Evolutionary conservation across 2,113 vertebrate species (phyloP).

Genomic region (Sakesphorus luctuosus): DNA sequence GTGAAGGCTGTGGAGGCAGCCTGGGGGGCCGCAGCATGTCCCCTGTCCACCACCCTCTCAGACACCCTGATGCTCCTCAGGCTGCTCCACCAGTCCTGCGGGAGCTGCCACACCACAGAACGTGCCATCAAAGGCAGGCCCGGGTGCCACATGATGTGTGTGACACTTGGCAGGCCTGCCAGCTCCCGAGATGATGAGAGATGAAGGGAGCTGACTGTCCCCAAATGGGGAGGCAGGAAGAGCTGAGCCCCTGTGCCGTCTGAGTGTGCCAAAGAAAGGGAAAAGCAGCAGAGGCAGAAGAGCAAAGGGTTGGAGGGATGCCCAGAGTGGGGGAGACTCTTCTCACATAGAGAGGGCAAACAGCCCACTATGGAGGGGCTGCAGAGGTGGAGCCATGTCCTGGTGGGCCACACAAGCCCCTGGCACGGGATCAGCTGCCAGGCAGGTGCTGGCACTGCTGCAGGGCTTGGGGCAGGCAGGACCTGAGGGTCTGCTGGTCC

Average conservation of each 20-base stretch:
- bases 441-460: background rate
- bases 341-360: background rate
- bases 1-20: rapidly evolving
- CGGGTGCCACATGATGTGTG: background rate
- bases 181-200: slow-evolving; percentile 21
- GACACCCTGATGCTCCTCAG: rapidly evolving
- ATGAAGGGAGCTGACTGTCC: slow-evolving; percentile 29
- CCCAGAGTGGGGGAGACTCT: background rate
- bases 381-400: background rate
- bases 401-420: background rate
- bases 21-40: background rate
- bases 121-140: slow-evolving; percentile 1
- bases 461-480: background rate
- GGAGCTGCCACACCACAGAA: background rate
- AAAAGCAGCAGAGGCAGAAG: background rate
- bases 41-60: background rate
- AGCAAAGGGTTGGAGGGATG: slow-evolving; percentile 26
- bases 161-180: background rate
- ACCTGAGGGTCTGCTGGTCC: rapidly evolving
- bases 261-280: background rate
- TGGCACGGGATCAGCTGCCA: background rate
- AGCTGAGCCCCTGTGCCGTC: rapidly evolving
- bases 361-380: background rate
- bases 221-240: rapidly evolving
- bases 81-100: background rate